Evolutionary conservation across 2,797 vertebrate genomes (phyloP).

Genomic region (Acropternis orthonyx): DNA sequence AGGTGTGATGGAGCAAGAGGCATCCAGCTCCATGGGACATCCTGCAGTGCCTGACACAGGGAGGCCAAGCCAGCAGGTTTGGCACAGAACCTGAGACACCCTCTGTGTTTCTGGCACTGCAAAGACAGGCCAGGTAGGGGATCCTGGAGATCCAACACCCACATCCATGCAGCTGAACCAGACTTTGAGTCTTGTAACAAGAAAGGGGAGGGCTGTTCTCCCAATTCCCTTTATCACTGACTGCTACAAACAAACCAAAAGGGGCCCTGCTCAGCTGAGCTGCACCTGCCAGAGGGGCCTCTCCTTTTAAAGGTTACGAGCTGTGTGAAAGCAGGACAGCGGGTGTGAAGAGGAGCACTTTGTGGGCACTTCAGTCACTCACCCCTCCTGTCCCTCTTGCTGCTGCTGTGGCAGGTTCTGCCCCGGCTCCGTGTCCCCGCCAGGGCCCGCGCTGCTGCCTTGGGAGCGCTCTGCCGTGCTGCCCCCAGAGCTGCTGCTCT

Average conservation of each 20-base stretch:
- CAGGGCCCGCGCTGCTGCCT: constrained; percentile 65
- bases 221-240: neutral
- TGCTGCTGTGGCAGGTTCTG: constrained; percentile 72
- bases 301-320: neutral
- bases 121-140: neutral
- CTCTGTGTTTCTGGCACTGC: neutral
- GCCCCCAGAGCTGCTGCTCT: constrained; percentile 63
- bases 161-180: fast-evolving
- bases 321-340: neutral
- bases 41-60: neutral
- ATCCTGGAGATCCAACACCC: neutral
- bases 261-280: neutral
- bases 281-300: neutral
- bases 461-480: constrained; percentile 72
- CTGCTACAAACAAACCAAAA: neutral
- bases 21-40: neutral
- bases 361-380: neutral
- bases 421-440: constrained; percentile 76
- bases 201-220: neutral
- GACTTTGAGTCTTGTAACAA: neutral
- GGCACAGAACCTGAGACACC: neutral
- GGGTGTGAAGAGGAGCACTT: neutral
- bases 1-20: neutral
- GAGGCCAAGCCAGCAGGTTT: neutral
- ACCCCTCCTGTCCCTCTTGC: constrained; percentile 80